Evolutionary conservation across 2,113 vertebrate genomes (phyloP), one percentile per base, ranked within the genome.

Genomic region (Potamarius usumacintae): DNA sequence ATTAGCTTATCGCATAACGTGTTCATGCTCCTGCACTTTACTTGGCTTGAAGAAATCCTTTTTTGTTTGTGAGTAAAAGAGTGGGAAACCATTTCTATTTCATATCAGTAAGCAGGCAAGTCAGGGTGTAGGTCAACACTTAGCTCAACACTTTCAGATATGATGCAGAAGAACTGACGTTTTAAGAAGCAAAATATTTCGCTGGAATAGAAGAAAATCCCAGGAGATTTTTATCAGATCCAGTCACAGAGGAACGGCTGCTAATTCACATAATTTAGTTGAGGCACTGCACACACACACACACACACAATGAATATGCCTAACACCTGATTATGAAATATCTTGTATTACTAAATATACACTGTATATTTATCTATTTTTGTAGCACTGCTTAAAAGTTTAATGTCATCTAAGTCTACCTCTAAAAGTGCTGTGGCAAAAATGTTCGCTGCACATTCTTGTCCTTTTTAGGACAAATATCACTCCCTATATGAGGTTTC

Each of bases 91-190:
- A 77, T 77, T 76, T 55, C 52, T 74, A 82, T 55, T 18, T 14
- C 57, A 65, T 83, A 83, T 83, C 86, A 63, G 67, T 83, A 50
- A 69, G 58, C 67, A 55, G 58, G 57, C 57, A 63, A 67, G 67
- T 87, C 80, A 87, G 79, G 57, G 69, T 83, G 86, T 83, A 77
- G 69, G 81, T 87, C 86, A 87, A 76, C 77, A 77, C 58, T 63
- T 63, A 18, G 63, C 69, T 82, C 69, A 82, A 72, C 34, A 50
- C 86, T 72, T 76, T 72, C 30, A 50, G 65, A 87, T 77, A 85
- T 0, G 58, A 77, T n/a, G 48, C 42, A 52, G 4, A 82, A 86
- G 69, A 74, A 82, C 52, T 18, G 9, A 34, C 34, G n/a, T 50
- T 86, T 89, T 71, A 83, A 60, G 42, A 87, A 85, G 42, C 25